Base-by-base conservation (phyloP, 1,140 invertebrate genomes). In the Brachionus calyciflorus region DNA sequence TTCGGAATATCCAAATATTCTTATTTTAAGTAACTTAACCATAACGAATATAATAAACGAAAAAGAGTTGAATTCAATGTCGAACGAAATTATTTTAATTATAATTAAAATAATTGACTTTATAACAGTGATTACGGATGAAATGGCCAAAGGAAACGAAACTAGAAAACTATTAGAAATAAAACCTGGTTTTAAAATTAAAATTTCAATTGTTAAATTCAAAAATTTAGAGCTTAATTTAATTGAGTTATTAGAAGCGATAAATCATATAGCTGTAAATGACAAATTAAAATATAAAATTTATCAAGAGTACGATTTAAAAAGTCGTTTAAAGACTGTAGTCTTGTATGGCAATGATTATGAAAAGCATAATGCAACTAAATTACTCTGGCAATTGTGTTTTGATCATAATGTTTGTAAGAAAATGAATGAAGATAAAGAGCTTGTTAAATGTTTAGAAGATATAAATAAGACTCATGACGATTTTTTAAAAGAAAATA, bases 271-370 rank as follows among this genome's bases (percentile, higher is more conserved):
- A 26, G 65, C 65, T n/a, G 65, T 21, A 9, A 69, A 19, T 49
- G 65, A 69, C 44, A 69, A 44, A n/a, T 14, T 69, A 21, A 69
- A 69, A 49, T 69, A 41, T 28, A 49, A 69, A 12, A 69, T 69
- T 24, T 69, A 69, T 28, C 21, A 69, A 44, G 46, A 69, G 40
- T 37, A 65, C 30, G 30, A 28, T 19, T 10, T 46, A 14, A 69
- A 49, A 19, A 69, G 17, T 4, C 19, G 28, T 26, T 49, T 69
- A 30, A 44, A 28, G n/a, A 12, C 6, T 14, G 41, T 69, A 24
- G 41, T 69, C 14, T 21, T 41, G 28, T 26, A 69, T 69, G 65
- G 65, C 17, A 17, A 69, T 40, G 21, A 69, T 12, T 19, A 14
- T 14, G 65, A 69, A 44, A 69, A 69, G n/a, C 19, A 46, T 12